phyloP scores from a whole-genome alignment of 2,888 invertebrate species.

The Eulithis prunata region DNA sequence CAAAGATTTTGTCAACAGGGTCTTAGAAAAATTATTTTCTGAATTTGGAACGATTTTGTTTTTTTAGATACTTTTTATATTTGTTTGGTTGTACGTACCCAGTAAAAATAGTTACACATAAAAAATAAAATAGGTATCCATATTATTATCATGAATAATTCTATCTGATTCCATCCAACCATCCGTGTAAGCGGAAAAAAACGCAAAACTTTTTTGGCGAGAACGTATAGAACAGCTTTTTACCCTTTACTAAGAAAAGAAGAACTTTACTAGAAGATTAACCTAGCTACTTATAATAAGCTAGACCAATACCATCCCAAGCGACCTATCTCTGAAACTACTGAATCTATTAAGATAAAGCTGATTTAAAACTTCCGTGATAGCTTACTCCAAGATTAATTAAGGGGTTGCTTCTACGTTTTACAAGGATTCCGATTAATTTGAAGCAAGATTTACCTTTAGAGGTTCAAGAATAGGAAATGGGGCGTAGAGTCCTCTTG shows the following conservation, averaged over 20 bases:
- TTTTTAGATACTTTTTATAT: too few species aligned
- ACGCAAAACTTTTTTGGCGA: too few species aligned
- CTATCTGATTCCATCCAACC: too few species aligned
- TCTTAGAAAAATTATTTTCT: too few species aligned
- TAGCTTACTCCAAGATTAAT: conserved; percentile 30
- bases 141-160: too few species aligned
- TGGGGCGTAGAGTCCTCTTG: background rate
- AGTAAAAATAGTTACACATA: too few species aligned
- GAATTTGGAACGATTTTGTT: too few species aligned
- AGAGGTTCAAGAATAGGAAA: background rate
- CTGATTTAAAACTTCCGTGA: conserved; percentile 38
- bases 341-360: conserved; percentile 42
- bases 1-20: too few species aligned
- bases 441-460: conserved; percentile 13
- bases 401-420: conserved; percentile 13
- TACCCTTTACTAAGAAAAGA: background rate
- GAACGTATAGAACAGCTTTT: too few species aligned
- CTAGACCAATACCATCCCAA: conserved; percentile 13
- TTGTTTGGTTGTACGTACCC: too few species aligned
- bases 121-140: too few species aligned
- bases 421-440: conserved; percentile 28
- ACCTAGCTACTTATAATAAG: conserved; percentile 13
- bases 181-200: too few species aligned
- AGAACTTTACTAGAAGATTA: background rate
- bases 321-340: conserved; percentile 37